Evolutionary conservation across 2,888 invertebrate genomes (phyloP).

Genomic region (Patella caerulea): DNA sequence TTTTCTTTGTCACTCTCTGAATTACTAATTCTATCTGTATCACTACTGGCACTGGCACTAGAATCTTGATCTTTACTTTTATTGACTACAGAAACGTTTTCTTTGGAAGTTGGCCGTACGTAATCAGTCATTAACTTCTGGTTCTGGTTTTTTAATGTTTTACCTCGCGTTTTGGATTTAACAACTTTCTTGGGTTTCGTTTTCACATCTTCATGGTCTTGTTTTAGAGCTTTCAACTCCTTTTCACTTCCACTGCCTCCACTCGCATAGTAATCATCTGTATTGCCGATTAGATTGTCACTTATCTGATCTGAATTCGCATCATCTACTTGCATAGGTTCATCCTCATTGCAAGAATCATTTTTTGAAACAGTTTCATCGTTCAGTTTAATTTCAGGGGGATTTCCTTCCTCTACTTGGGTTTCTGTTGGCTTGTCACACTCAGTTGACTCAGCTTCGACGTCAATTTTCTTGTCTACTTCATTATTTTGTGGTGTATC

Average conservation of each 20-base stretch:
- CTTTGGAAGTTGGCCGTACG: not conserved
- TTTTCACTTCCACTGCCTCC: constrained; percentile 19
- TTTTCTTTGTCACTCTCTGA: not conserved
- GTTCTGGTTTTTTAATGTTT: not conserved
- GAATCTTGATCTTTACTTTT: no score
- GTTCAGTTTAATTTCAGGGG: not conserved
- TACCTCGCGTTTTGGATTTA: not conserved
- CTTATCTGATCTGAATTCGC: not conserved
- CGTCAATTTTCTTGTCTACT: not conserved
- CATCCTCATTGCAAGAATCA: constrained; percentile 5
- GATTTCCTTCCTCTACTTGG: not conserved
- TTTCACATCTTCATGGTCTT: not conserved
- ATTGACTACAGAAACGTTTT: not conserved
- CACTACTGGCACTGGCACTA: not conserved
- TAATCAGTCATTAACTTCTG: not conserved
- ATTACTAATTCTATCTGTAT: not conserved
- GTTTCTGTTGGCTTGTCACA: not conserved
- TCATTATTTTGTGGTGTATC: no score
- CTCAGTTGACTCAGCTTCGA: constrained; percentile 7
- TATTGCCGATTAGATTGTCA: not conserved
- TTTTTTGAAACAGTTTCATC: not conserved
- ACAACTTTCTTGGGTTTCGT: not conserved
- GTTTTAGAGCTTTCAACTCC: constrained; percentile 12
- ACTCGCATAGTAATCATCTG: not conserved
- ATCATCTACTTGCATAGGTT: constrained; percentile 3